Evolutionary conservation across 2,888 invertebrate genomes (phyloP).

Genomic region (Axea sp.): DNA sequence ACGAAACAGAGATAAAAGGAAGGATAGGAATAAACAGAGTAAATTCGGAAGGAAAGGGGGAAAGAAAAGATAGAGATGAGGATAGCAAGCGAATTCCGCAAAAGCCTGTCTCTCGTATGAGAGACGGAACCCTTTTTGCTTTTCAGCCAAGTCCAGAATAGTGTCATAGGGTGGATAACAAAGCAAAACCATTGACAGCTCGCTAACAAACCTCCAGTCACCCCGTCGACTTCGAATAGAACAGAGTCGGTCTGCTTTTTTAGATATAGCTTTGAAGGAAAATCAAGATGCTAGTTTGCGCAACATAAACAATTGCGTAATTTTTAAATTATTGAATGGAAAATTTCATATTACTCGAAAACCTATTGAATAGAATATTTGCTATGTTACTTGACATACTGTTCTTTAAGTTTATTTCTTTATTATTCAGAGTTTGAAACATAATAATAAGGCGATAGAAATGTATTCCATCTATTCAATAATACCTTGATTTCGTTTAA

Average conservation of each 20-base stretch:
- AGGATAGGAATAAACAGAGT: slow-evolving; percentile 38
- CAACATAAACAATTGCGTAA: too few relatives aligned
- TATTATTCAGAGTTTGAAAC: too few relatives aligned
- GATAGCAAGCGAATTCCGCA: slow-evolving; percentile 68
- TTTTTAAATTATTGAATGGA: slow-evolving; percentile 20
- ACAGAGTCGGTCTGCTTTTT: slow-evolving; percentile 41
- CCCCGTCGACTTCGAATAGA: slow-evolving; percentile 43
- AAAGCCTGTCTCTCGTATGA: slow-evolving; percentile 74
- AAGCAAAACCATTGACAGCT: slow-evolving; percentile 74
- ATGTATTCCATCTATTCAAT: too few relatives aligned
- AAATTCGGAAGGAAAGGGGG: slow-evolving; percentile 47
- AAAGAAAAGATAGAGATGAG: slow-evolving; percentile 65
- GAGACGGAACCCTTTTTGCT: slow-evolving; percentile 71
- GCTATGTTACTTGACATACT: too few relatives aligned
- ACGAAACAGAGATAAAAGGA: slow-evolving; percentile 57
- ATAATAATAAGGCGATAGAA: too few relatives aligned
- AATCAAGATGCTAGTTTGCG: slow-evolving; percentile 22
- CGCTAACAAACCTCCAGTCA: slow-evolving; percentile 73
- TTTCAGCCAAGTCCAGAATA: slow-evolving; percentile 63
- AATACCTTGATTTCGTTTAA: too few relatives aligned
- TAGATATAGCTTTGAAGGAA: slow-evolving; percentile 35
- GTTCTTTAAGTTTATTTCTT: too few relatives aligned
- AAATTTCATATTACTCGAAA: too few relatives aligned
- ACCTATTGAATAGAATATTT: too few relatives aligned
- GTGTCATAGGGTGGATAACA: slow-evolving; percentile 69